Percentiles rank a stretch among this genome's conserved stretches.
These are phyloP conservation scores for Gyrodactylus bullatarudis DNA, from an alignment of 1,140 invertebrate genomes.

Conservation along the genomic window DNA sequence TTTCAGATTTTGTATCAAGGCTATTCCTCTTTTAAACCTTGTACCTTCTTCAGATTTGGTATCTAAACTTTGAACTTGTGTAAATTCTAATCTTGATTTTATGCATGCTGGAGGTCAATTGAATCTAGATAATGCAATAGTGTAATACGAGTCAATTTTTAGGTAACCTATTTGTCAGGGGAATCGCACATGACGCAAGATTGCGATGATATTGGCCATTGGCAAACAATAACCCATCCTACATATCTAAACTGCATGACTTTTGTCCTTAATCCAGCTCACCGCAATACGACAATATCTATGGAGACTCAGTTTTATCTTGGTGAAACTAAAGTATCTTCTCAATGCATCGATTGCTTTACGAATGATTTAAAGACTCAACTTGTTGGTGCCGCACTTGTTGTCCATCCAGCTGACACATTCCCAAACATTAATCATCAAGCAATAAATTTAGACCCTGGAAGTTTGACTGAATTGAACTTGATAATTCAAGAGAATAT, in stretches of 20 bases:
- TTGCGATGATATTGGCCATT: background rate
- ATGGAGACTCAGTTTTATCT: background rate
- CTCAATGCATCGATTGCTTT: background rate
- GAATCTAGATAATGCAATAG: too few relatives aligned
- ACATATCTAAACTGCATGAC: conserved; percentile 1
- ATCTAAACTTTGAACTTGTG: too few relatives aligned
- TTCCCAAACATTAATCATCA: conserved; percentile 4
- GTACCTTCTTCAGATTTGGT: too few relatives aligned
- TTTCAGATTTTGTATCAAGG: too few relatives aligned
- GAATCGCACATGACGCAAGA: background rate
- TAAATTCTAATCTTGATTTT: too few relatives aligned
- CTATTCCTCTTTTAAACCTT: too few relatives aligned
- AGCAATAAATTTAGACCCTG: background rate
- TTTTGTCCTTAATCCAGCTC: background rate
- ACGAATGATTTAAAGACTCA: conserved; percentile 1
- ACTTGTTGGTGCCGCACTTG: background rate
- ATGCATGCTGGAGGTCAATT: too few relatives aligned
- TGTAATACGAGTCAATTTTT: too few relatives aligned
- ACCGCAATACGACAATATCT: background rate
- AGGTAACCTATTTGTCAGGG: background rate
- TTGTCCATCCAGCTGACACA: background rate
- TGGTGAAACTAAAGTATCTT: background rate
- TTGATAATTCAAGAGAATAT: background rate
- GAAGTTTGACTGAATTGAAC: background rate
- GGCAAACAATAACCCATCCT: background rate